Base-by-base conservation (phyloP, 2,888 invertebrate genomes). In the Agrotis ipsilon region DNA sequence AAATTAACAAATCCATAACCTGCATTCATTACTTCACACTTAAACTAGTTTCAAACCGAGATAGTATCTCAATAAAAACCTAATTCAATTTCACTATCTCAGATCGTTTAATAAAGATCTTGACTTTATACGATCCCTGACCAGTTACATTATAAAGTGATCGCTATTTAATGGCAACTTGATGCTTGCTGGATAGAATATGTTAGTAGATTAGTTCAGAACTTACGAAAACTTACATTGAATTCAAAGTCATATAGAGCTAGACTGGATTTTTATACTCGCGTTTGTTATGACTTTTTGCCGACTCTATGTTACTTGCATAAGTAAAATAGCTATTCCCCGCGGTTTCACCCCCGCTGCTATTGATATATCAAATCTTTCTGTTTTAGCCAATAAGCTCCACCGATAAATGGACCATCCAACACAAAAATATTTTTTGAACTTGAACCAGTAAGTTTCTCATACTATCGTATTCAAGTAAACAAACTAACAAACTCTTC, bases 1-100 rank as follows among this genome's bases (percentile, higher is more conserved):
- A 52, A 54, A 62, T 51, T 16, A 61, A 66, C 49, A 21, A 66
- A 66, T 65, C 45, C 18, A 39, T 48, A 59, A 65, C 21, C 45
- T 54, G 21, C 51, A 59, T 39, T 2, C 16, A 78, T 74, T 74
- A 66, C 62, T 51, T 62, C 55, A 78, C 24, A 49, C 46, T 9
- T 54, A 16, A 78, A 78, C 58, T 43, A 74, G 62, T 57, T 60
- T 19, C 3, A 66, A 32, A 32, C n/a, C 55, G 14, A 57, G 66
- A 75, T 75, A 66, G 21, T 32, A 71, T 66, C 70, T 66, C 48
- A 67, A 68, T 68, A 63, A 49, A 51, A 62, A 63, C 32, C 14
- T 59, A 63, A 69, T 78, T 63, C 21, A 61, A 79, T 70, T 66
- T 57, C 52, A 6, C 27, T 67, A 79, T 79, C 79, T 64, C 7